Evolutionary conservation across 1,140 invertebrate genomes (phyloP), one percentile per base, ranked within the genome.

Genomic region (Drosophila chauvacae): DNA sequence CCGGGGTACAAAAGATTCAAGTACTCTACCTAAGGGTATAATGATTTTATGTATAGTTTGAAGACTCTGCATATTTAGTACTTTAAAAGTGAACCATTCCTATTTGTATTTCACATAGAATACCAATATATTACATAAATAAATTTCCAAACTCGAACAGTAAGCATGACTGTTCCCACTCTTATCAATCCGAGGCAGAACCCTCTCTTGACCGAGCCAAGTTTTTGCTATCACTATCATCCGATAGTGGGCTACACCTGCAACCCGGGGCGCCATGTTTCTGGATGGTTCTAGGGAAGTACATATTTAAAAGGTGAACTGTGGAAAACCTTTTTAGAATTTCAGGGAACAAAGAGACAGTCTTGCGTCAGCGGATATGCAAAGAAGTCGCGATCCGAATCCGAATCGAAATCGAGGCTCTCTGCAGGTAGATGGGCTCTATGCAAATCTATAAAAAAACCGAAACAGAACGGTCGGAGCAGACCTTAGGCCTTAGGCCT

Each of bases 301-400:
- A 33, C 20, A 70, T 59, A 59, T 45, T 35, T 28, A 26, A 37
- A 20, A 26, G 37, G 14, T 9, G 14, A 33, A 23, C 39, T 20
- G 7, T n/a, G 14, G 10, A 18, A 33, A 35, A 16, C 42, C 50
- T 41, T 13, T 13, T 14, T 11, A 13, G 16, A 28, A 13, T 63
- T 61, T 37, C 13, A 13, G 55, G 18, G 26, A 65, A 50, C 33
- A 69, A 58, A 58, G 50, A 59, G 7, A 4, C 18, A 14, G n/a
- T 35, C 53, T 83, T 87, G 72, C 84, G 83, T 87, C 84, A 87
- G 44, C 83, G 83, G 84, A 86, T 87, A 87, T 86, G 79, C 48
- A 77, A 77, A 76, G 58, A 30, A 69, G 48, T 44, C 18, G 9
- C 51, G 59, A 80, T 84, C 50, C 37, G 57, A 75, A 61, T 68